A percentile compares a stretch with the other conserved stretches of the same genome.
Evolutionary conservation across 2,888 invertebrate species (phyloP).

Genomic region (Synergus itoensis): DNA sequence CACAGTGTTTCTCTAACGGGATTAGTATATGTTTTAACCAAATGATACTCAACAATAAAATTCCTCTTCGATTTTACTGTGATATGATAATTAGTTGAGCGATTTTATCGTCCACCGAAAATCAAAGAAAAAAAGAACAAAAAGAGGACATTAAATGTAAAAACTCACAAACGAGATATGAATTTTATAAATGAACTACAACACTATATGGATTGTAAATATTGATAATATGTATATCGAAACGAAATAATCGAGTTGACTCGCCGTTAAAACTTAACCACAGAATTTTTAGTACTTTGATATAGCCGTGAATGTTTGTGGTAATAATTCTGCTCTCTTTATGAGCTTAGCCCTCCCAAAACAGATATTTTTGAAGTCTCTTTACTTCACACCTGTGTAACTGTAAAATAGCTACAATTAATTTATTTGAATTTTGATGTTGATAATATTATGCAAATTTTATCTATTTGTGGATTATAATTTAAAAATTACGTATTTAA

Average conservation of each 20-base stretch:
- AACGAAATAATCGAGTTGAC: not conserved
- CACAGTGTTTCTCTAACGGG: constrained; percentile 15
- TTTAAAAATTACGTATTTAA: not conserved
- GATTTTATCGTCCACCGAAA: not conserved
- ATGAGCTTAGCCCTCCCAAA: not conserved
- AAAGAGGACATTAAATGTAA: constrained; percentile 45
- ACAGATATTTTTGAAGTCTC: not conserved
- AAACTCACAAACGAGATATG: not conserved
- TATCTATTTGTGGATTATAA: not conserved
- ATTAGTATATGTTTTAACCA: constrained; percentile 42
- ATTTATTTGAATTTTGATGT: not conserved
- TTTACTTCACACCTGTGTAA: not conserved
- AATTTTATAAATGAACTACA: not conserved
- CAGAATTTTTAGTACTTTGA: not conserved
- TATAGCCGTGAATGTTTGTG: not conserved
- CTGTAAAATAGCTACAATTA: not conserved
- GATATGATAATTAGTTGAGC: constrained; percentile 52
- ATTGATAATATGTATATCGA: constrained; percentile 24
- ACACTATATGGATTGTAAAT: not conserved
- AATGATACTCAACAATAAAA: constrained; percentile 29
- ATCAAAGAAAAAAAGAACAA: constrained; percentile 47
- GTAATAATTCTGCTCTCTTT: not conserved
- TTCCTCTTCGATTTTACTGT: constrained; percentile 47
- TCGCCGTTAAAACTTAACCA: not conserved
- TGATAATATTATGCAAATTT: not conserved